Evolutionary conservation across 2,888 invertebrate genomes (phyloP), one percentile per base, ranked within the genome.

Genomic region (Serripes groenlandicus): DNA sequence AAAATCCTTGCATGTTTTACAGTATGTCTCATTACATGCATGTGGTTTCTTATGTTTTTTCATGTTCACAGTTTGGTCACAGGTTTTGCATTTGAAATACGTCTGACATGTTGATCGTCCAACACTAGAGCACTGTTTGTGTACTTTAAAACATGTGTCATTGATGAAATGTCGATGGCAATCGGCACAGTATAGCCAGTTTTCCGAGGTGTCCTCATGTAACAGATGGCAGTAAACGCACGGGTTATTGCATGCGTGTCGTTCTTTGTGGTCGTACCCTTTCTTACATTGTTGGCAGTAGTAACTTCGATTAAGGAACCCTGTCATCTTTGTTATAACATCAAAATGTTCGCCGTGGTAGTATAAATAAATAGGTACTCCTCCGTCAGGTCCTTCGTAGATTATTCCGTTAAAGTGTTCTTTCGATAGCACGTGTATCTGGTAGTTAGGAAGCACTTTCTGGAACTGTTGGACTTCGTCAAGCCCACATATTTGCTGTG

Each of bases 261-360:
- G 69, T 58, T 86, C 86, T 37, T 75, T 84, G 23, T 82, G 74
- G 21, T 82, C 62, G 66, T 80, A 84, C 5, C 86, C 81, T 72
- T 73, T 86, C 23, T 86, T 78, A 58, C 86, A 86, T 66, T 83
- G 23, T 11, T n/a, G 3, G 34, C 85, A 85, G 32, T 77, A 81
- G 34, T 77, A 79, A 54, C 32, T 82, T 62, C 76, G 54, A n/a
- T 70, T 77, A 4, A 83, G 64, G 66, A 86, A 81, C 4, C 77
- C 83, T 7, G 83, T 42, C 73, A 83, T 76, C 35, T 30, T 75
- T 11, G 86, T 84, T 2, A 86, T 78, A 7, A 86, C 78, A 62
- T 83, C 81, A 71, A 37, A 86, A 60, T 86, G 86, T 1, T 70
- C 37, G 30, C 79, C 80, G 37, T 84, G 79, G n/a, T n/a, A n/a